Percentiles rank a stretch among this genome's conserved stretches.
phyloP scores from a whole-genome alignment of 2,797 vertebrate species.

The Discoglossus pictus region DNA sequence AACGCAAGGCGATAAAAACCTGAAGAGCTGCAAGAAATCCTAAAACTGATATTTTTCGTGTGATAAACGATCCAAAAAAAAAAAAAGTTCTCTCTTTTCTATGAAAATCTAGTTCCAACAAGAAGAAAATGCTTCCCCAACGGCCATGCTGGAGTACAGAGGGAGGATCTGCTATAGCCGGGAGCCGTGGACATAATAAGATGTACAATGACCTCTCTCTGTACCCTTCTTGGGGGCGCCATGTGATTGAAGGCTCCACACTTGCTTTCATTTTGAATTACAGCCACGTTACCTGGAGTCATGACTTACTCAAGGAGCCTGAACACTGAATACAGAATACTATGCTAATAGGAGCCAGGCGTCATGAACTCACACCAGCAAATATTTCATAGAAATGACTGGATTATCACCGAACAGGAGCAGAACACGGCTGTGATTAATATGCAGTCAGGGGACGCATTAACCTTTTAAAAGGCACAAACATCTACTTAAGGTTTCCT shows the following conservation, averaged over 20 bases:
- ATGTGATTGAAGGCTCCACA: slow-evolving; percentile 21
- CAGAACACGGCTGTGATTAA: not conserved
- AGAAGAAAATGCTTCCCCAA: slow-evolving; percentile 26
- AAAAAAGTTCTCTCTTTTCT: no score
- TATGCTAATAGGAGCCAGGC: not conserved
- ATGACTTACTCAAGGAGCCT: not conserved
- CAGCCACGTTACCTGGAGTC: not conserved
- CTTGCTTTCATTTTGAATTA: not conserved
- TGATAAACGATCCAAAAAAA: no score
- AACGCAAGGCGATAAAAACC: no score
- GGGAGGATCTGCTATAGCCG: slow-evolving; percentile 6
- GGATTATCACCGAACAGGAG: not conserved
- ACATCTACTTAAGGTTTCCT: no score
- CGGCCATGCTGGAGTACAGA: not conserved
- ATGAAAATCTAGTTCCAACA: slow-evolving; percentile 13
- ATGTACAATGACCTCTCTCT: slow-evolving; percentile 22
- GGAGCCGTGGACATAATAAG: slow-evolving; percentile 15
- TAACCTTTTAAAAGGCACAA: slow-evolving; percentile 30
- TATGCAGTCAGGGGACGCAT: slow-evolving; percentile 16
- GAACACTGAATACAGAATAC: not conserved
- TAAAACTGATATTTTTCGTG: no score
- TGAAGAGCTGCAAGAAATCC: no score
- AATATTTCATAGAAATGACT: not conserved
- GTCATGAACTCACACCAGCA: not conserved
- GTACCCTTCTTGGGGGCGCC: slow-evolving; percentile 3